Base-by-base conservation (phyloP, 1,140 invertebrate species). In the Drosophila navojoa region DNA sequence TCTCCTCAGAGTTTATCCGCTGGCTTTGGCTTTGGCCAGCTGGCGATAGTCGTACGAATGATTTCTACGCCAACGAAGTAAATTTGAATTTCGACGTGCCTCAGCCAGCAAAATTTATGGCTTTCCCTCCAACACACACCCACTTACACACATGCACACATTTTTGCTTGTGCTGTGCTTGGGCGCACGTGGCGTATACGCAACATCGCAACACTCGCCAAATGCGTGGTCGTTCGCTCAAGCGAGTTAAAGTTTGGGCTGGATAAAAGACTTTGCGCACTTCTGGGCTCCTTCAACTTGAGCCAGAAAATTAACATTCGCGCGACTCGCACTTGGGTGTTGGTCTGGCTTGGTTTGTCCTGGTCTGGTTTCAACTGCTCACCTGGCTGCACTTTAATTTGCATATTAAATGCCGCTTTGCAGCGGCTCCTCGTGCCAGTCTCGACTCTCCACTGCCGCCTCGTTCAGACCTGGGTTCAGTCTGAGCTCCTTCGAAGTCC, bases 51-150 rank as follows among this genome's bases (percentile, higher is more conserved):
- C 35, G 35, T 38, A 49, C 50, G 11, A 61, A 68, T 61, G 63
- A 71, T 69, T 59, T 45, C 64, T 63, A 49, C 59, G 62, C 32
- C 71, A 73, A 63, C 32, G 71, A 77, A 75, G 70, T 75, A 85
- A 76, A 87, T 81, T 78, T 64, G 57, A 87, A 81, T 81, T 81
- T 87, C 71, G 79, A 73, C 64, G 45, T 81, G 71, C 38, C 71
- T 69, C 72, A 57, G 67, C 70, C 75, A 77, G 53, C 58, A 71
- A 68, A 80, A 85, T 85, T 81, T 85, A 84, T 85, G 54, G 69
- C 67, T 78, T 78, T 69, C 62, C 49, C 50, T 49, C 54, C 25
- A 47, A 47, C 9, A 47, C 13, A 15, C 19, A 11, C 47, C 53
- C 50, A 73, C 27, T 6, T 4, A 29, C 63, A 27, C 27, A 53